These are phyloP conservation scores for Peribatodes rhomboidaria DNA, from an alignment of 2,888 invertebrate species.

Conservation along the genomic window DNA sequence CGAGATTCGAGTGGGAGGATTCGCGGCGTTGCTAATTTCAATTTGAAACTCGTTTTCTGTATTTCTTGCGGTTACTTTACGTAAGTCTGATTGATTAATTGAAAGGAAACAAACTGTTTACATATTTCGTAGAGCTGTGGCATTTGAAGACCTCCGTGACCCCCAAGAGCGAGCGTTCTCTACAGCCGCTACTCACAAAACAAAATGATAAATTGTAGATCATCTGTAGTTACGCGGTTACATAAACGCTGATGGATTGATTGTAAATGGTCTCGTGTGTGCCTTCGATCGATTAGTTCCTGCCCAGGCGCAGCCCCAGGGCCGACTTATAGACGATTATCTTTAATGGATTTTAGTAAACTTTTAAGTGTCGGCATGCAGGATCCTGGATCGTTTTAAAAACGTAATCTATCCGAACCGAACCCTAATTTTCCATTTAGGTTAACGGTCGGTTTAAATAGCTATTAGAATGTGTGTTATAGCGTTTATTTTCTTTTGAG, in stretches of 20 bases:
- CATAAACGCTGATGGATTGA: constrained; percentile 85
- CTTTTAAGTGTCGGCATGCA: constrained; percentile 73
- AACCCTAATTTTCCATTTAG: constrained; percentile 69
- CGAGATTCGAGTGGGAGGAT: constrained; percentile 35
- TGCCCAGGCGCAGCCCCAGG: constrained; percentile 71
- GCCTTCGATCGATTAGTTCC: constrained; percentile 83
- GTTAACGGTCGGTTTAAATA: constrained; percentile 64
- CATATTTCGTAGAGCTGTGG: constrained; percentile 67
- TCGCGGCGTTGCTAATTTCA: constrained; percentile 36
- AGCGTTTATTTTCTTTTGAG: constrained; percentile 52
- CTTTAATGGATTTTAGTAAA: constrained; percentile 81
- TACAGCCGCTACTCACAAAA: constrained; percentile 76
- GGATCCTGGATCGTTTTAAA: constrained; percentile 66
- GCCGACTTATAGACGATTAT: constrained; percentile 77
- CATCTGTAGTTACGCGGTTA: constrained; percentile 82
- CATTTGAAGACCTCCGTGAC: constrained; percentile 72
- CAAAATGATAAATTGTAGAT: constrained; percentile 84
- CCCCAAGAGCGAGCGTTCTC: constrained; percentile 71
- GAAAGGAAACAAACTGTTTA: constrained; percentile 68
- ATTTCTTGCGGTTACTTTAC: constrained; percentile 34
- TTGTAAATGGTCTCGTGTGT: constrained; percentile 79
- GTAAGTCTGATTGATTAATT: constrained; percentile 55
- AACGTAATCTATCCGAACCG: constrained; percentile 66
- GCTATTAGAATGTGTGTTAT: constrained; percentile 57
- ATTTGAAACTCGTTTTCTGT: constrained; percentile 32